Percentiles rank a stretch among this genome's conserved stretches.
phyloP scores from a whole-genome alignment of 2,113 vertebrate species.

The Oophaga pumilio region DNA sequence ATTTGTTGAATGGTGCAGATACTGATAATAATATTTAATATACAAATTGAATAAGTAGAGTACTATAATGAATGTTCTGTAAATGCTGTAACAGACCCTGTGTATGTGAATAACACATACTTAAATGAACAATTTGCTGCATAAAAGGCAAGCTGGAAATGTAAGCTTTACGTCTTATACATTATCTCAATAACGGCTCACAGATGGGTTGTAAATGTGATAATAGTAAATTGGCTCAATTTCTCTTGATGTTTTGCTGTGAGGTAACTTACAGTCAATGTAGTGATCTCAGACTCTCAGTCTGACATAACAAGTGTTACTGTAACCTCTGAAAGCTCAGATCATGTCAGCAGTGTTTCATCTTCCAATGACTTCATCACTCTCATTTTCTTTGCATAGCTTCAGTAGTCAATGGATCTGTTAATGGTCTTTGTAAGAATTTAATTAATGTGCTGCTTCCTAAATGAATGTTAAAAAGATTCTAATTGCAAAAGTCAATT shows the following conservation, averaged over 20 bases:
- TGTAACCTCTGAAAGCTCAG: conserved; percentile 40
- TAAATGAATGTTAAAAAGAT: conserved; percentile 31
- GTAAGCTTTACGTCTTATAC: neutral
- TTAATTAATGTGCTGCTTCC: conserved; percentile 21
- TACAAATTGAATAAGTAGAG: neutral
- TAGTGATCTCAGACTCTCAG: conserved; percentile 19
- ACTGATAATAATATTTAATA: neutral
- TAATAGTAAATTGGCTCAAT: conserved; percentile 47
- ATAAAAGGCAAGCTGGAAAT: neutral
- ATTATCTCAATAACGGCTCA: conserved; percentile 30
- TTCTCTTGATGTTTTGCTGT: conserved; percentile 29
- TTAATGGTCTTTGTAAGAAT: conserved; percentile 30
- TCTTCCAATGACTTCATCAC: conserved; percentile 22
- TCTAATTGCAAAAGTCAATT: conserved; percentile 25
- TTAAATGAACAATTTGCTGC: neutral
- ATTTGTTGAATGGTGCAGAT: neutral
- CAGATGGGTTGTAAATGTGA: conserved; percentile 20
- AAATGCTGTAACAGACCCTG: neutral
- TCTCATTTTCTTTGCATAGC: conserved; percentile 28
- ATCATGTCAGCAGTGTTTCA: conserved; percentile 32
- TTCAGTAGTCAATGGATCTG: conserved; percentile 27
- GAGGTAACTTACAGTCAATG: conserved; percentile 35
- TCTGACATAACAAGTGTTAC: conserved; percentile 40
- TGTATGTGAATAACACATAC: neutral
- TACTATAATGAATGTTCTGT: neutral